These are phyloP conservation scores for Pantherophis guttatus DNA, from an alignment of 2,113 vertebrate genomes.

Conservation along the genomic window DNA sequence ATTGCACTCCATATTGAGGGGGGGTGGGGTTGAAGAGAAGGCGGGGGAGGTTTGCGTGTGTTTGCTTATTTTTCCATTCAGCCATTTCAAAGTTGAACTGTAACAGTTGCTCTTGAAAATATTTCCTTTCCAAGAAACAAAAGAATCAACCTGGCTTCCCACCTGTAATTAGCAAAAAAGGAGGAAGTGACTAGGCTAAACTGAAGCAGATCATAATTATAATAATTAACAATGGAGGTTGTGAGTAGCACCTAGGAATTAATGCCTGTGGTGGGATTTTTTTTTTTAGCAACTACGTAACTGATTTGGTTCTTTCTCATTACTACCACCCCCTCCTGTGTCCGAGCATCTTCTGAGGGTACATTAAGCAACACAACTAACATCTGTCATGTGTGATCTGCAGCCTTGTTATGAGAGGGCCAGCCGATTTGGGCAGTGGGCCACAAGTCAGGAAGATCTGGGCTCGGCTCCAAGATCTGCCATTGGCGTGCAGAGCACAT, in stretches of 20 bases:
- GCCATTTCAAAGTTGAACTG: background rate
- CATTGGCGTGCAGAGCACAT: background rate
- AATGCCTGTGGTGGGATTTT: background rate
- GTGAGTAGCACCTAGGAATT: constrained; percentile 37
- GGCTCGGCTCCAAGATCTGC: constrained; percentile 18
- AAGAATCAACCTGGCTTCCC: fast-evolving
- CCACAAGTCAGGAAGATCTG: constrained; percentile 16
- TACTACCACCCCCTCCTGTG: background rate
- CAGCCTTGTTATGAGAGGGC: constrained; percentile 15
- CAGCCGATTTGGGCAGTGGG: background rate
- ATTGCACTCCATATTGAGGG: background rate
- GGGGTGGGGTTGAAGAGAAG: background rate
- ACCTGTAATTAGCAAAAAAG: background rate
- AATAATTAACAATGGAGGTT: constrained; percentile 40
- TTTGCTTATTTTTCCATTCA: background rate
- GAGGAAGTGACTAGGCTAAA: background rate
- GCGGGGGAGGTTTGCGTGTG: background rate
- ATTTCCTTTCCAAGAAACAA: background rate
- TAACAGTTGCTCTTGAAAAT: background rate
- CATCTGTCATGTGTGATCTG: constrained; percentile 22
- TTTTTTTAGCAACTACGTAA: background rate
- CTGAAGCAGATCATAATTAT: constrained; percentile 52
- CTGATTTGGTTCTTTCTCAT: background rate
- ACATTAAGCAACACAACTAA: constrained; percentile 1
- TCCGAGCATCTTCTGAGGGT: constrained; percentile 8